phyloP scores from a whole-genome alignment of 1,140 invertebrate genomes.

The Phocides pigmalion region DNA sequence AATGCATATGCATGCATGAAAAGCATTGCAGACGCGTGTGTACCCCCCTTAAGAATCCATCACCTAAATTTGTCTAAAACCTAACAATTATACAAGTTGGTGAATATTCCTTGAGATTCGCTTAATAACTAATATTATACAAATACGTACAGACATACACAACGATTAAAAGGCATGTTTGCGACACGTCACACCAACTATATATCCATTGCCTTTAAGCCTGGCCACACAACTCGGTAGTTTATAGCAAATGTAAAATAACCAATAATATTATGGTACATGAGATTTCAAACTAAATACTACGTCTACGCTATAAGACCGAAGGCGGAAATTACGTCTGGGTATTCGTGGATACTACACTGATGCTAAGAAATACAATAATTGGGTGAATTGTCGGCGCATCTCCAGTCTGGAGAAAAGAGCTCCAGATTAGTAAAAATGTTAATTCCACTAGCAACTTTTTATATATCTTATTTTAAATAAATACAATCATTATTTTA shows the following conservation, averaged over 20 bases:
- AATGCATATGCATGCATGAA: background rate
- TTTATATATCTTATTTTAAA: too few relatives aligned
- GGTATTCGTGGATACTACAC: too few relatives aligned
- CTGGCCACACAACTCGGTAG: background rate
- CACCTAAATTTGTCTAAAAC: slow-evolving; percentile 23
- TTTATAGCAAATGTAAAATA: background rate
- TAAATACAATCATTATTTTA: too few relatives aligned
- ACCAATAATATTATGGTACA: background rate
- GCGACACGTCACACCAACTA: slow-evolving; percentile 33
- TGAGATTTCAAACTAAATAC: too few relatives aligned
- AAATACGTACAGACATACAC: slow-evolving; percentile 49
- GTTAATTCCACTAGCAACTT: too few relatives aligned
- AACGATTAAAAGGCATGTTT: slow-evolving; percentile 66
- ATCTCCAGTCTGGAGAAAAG: too few relatives aligned
- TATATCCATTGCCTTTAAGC: background rate
- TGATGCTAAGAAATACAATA: too few relatives aligned
- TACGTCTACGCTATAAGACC: too few relatives aligned
- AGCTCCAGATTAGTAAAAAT: too few relatives aligned
- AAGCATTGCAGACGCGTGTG: background rate
- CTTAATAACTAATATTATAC: slow-evolving; percentile 54
- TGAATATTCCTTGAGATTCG: slow-evolving; percentile 53
- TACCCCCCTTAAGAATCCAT: slow-evolving; percentile 8
- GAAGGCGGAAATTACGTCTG: too few relatives aligned
- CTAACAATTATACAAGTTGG: slow-evolving; percentile 14
- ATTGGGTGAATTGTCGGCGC: too few relatives aligned